These are phyloP conservation scores for Macroramphosus scolopax DNA, from an alignment of 2,797 vertebrate species.

Conservation along the genomic window DNA sequence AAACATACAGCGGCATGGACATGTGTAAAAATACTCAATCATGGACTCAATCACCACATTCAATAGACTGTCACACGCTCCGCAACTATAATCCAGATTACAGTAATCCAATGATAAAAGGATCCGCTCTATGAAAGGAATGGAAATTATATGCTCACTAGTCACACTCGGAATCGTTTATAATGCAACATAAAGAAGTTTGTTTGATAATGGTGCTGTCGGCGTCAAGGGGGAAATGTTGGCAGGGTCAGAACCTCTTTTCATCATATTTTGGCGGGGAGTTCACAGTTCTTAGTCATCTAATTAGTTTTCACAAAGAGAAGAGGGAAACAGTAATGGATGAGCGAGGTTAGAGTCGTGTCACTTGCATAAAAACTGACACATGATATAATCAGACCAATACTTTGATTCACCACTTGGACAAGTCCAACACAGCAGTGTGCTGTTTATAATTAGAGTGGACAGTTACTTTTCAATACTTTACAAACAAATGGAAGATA, in stretches of 20 bases:
- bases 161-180: slow-evolving; percentile 4
- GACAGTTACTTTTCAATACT: too few species aligned
- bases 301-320: slow-evolving; percentile 35
- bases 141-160: slow-evolving; percentile 15
- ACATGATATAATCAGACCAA: slow-evolving; percentile 1
- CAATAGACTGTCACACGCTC: slow-evolving; percentile 3
- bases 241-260: slow-evolving; percentile 26
- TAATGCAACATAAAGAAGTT: slow-evolving; percentile 20
- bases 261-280: slow-evolving; percentile 16
- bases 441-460: background rate
- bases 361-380: slow-evolving; percentile 12
- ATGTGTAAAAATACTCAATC: slow-evolving; percentile 21
- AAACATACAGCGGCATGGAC: slow-evolving; percentile 8
- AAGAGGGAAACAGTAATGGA: slow-evolving; percentile 9
- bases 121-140: slow-evolving; percentile 17
- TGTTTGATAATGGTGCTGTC: slow-evolving; percentile 9
- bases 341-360: slow-evolving; percentile 16
- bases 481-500: too few species aligned
- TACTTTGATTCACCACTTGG: too few species aligned
- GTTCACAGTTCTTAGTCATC: slow-evolving; percentile 4
- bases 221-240: background rate
- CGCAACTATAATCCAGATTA: slow-evolving; percentile 53
- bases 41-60: slow-evolving; percentile 9
- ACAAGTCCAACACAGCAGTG: too few species aligned
- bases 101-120: slow-evolving; percentile 40